Conservation (phyloP, 2,888 invertebrate species). For the Ormyrus labotus region DNA sequence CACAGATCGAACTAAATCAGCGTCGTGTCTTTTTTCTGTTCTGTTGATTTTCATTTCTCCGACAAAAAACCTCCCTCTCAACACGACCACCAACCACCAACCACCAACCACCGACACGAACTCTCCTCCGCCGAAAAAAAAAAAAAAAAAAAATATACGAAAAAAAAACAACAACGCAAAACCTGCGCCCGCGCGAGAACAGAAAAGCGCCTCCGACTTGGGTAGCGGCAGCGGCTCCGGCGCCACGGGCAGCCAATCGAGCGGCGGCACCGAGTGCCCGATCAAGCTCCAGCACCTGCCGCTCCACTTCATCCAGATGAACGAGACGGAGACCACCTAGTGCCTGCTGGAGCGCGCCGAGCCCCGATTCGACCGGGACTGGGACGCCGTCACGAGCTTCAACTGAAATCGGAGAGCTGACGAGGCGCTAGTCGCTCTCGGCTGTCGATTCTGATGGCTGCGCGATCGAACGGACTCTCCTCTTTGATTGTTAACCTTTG, state of each 20-base stretch:
- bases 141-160: not conserved
- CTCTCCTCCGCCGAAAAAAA: constrained; percentile 15
- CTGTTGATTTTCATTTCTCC: constrained; percentile 29
- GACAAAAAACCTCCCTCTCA: not conserved
- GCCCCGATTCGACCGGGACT: not conserved
- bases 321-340: constrained; percentile 67
- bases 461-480: constrained; percentile 34
- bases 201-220: constrained; percentile 22
- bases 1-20: not conserved
- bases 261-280: constrained; percentile 65
- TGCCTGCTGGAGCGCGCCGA: constrained; percentile 24
- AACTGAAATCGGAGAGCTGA: not conserved
- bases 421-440: not conserved
- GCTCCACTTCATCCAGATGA: constrained; percentile 70
- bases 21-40: constrained; percentile 37
- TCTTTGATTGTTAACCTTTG: not conserved
- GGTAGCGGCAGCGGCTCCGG: constrained; percentile 60
- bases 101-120: constrained; percentile 25
- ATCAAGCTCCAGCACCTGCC: constrained; percentile 71
- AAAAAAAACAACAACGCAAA: constrained; percentile 2
- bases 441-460: constrained; percentile 17
- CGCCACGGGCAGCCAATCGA: constrained; percentile 59
- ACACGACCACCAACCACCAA: constrained; percentile 17
- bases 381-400: too few relatives aligned
- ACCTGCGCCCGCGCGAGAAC: constrained; percentile 32